These are phyloP conservation scores for Hippocampus guttulatus DNA, from an alignment of 2,113 vertebrate species.

Conservation along the genomic window DNA sequence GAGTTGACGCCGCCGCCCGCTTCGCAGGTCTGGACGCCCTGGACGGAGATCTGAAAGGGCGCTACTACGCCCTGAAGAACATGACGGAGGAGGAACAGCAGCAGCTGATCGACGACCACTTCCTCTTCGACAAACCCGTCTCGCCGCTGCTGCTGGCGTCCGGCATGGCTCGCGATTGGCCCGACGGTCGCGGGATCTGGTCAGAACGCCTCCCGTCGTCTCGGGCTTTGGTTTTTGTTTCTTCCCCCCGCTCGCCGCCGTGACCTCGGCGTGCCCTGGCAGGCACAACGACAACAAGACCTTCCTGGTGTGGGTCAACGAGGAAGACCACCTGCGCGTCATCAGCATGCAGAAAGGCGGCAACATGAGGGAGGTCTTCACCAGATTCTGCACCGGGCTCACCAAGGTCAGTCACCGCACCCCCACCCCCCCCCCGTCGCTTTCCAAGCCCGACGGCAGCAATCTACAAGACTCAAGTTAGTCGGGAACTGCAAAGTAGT, in stretches of 20 bases:
- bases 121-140: conserved; percentile 93
- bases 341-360: conserved; percentile 98
- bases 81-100: conserved; percentile 95
- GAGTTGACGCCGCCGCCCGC: not conserved
- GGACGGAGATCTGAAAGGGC: conserved; percentile 87
- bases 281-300: conserved; percentile 97
- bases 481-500: no score
- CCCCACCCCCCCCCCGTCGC: no score
- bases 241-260: not conserved
- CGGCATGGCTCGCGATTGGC: conserved; percentile 92
- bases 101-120: conserved; percentile 95
- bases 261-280: not conserved
- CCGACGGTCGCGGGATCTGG: conserved; percentile 92
- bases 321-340: conserved; percentile 94
- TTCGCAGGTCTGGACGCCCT: conserved; percentile 68
- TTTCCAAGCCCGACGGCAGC: no score
- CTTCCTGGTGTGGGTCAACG: conserved; percentile 95
- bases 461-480: no score
- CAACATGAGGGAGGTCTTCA: conserved; percentile 93
- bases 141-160: conserved; percentile 90
- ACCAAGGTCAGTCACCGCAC: conserved; percentile 73
- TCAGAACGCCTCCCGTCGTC: conserved; percentile 49
- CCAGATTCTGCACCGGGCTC: conserved; percentile 88
- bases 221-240: not conserved
- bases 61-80: conserved; percentile 87